These are phyloP conservation scores for Lepas anatifera DNA, from an alignment of 2,888 invertebrate genomes.

Conservation along the genomic window DNA sequence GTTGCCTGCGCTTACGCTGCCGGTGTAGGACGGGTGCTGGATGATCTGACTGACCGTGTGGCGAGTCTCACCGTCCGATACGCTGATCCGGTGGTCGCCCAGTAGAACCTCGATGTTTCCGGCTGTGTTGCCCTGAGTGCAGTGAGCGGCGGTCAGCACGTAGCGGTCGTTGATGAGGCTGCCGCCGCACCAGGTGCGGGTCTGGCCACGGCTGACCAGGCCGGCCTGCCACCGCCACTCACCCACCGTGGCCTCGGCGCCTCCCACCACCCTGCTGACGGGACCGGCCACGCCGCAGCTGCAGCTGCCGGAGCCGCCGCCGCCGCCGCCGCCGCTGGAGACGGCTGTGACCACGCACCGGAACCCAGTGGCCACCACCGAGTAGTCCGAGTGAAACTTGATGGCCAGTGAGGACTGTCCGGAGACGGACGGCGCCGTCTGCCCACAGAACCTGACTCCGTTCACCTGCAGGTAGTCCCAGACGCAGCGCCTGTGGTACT, in stretches of 20 bases:
- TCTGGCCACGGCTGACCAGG: background rate
- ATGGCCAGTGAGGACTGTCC: no score
- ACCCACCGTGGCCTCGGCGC: background rate
- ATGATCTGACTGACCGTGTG: background rate
- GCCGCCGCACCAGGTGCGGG: background rate
- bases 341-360: no score
- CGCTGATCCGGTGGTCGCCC: slow-evolving; percentile 1
- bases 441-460: background rate
- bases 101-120: background rate
- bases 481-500: background rate
- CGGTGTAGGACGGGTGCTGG: background rate
- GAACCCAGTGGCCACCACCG: no score
- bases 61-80: background rate
- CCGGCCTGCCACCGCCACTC: slow-evolving; percentile 11
- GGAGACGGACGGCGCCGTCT: no score
- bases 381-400: no score
- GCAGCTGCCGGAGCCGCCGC: background rate
- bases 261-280: background rate
- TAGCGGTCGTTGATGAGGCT: slow-evolving; percentile 6
- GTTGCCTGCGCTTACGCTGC: background rate
- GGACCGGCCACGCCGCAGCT: background rate
- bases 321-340: no score
- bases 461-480: background rate
- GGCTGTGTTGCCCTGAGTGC: background rate
- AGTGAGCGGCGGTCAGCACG: slow-evolving; percentile 8